phyloP scores from a whole-genome alignment of 1,140 invertebrate genomes.

The Plectrocnemia conspersa region DNA sequence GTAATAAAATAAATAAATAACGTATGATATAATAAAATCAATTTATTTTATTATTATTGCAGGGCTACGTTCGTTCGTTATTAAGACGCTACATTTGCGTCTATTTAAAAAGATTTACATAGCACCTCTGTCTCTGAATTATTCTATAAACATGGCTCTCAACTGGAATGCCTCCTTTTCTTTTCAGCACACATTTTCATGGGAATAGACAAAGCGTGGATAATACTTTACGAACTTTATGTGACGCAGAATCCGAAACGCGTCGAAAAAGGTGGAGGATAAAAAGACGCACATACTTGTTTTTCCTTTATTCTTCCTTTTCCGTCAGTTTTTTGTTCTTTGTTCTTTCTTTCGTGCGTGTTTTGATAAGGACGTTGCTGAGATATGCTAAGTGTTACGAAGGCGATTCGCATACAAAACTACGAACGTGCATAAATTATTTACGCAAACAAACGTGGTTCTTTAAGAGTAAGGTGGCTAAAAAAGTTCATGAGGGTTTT shows the following conservation, averaged over 20 bases:
- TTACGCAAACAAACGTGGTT: too few relatives aligned
- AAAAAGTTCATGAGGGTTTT: too few relatives aligned
- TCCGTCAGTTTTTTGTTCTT: background rate
- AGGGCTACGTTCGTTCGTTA: too few relatives aligned
- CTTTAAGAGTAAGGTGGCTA: too few relatives aligned
- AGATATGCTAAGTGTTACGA: constrained; percentile 18
- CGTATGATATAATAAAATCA: too few relatives aligned
- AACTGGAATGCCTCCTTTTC: background rate
- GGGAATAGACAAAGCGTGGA: constrained; percentile 24
- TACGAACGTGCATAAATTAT: too few relatives aligned
- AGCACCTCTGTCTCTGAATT: too few relatives aligned
- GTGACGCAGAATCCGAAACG: constrained; percentile 20
- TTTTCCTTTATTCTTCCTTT: background rate
- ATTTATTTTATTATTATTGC: too few relatives aligned
- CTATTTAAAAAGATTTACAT: constrained; percentile 11
- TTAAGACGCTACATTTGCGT: background rate
- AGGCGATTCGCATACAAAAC: background rate
- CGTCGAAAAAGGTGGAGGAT: constrained; percentile 1
- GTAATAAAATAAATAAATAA: too few relatives aligned
- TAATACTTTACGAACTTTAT: constrained; percentile 25
- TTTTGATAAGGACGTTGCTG: constrained; percentile 7
- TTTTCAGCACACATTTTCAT: constrained; percentile 8
- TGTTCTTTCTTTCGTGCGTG: constrained; percentile 11
- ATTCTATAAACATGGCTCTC: background rate
- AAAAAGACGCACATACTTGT: constrained; percentile 3